A percentile compares a stretch with the other conserved stretches of the same genome.
phyloP scores from a whole-genome alignment of 2,888 invertebrate genomes.

The Heteropelma amictum region DNA sequence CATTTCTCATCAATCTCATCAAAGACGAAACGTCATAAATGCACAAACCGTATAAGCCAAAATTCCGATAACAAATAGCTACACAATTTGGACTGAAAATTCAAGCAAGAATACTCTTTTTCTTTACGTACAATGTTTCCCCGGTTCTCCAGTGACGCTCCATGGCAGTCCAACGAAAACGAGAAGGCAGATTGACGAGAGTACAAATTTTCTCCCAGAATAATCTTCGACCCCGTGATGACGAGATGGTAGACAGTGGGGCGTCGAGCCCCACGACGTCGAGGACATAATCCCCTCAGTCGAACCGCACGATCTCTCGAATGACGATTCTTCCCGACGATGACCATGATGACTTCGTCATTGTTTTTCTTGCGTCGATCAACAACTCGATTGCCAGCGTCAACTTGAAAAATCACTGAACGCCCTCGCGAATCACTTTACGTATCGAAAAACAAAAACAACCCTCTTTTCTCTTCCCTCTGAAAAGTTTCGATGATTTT shows the following conservation, averaged over 20 bases:
- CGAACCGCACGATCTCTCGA: not conserved
- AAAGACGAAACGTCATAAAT: too few species aligned
- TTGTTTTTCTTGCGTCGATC: not conserved
- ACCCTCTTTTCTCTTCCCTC: not conserved
- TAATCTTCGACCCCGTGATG: constrained; percentile 23
- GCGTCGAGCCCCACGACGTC: constrained; percentile 54
- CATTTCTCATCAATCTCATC: too few species aligned
- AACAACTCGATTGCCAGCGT: constrained; percentile 12
- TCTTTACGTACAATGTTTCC: constrained; percentile 73
- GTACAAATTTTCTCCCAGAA: constrained; percentile 29
- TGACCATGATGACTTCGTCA: not conserved
- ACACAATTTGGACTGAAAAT: too few species aligned
- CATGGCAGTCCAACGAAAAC: constrained; percentile 59
- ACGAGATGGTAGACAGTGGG: constrained; percentile 54
- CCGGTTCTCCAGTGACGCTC: constrained; percentile 66
- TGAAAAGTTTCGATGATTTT: not conserved
- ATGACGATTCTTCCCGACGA: constrained; percentile 16
- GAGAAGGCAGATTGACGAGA: constrained; percentile 39
- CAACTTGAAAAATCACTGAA: constrained; percentile 36
- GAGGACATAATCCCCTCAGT: constrained; percentile 57
- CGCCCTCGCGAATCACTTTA: not conserved
- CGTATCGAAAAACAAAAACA: not conserved
- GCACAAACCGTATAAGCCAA: too few species aligned
- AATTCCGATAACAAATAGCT: too few species aligned
- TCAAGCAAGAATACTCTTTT: too few species aligned